Evolutionary conservation across 2,888 invertebrate species (phyloP).

Genomic region (Acrobasis suavella): DNA sequence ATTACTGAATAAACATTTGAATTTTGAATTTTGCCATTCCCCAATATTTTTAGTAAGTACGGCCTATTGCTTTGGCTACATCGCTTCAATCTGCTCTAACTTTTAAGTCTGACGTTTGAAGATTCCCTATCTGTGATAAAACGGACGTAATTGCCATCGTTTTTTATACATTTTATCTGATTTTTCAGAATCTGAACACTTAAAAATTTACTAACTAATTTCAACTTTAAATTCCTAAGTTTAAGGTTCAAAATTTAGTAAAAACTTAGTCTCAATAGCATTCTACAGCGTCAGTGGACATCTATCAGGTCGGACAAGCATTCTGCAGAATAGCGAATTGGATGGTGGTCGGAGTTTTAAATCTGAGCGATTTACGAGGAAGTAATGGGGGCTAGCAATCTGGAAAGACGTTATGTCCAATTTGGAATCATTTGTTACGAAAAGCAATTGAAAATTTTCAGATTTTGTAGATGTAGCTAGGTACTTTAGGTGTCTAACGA

Average conservation of each 20-base stretch:
- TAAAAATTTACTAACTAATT: constrained; percentile 32
- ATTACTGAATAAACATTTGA: no score
- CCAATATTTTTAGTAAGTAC: no score
- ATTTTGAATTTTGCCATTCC: no score
- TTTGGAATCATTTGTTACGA: constrained; percentile 26
- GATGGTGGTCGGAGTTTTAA: constrained; percentile 71
- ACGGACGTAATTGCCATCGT: constrained; percentile 72
- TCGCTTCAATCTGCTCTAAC: no score
- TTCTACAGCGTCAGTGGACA: constrained; percentile 56
- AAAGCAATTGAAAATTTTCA: constrained; percentile 12
- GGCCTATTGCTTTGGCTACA: no score
- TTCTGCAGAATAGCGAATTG: constrained; percentile 77
- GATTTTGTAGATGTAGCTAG: neutral
- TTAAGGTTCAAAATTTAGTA: constrained; percentile 37
- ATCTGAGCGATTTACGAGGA: constrained; percentile 72
- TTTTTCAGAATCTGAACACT: constrained; percentile 54
- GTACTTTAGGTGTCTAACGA: no score
- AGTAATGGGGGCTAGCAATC: constrained; percentile 68
- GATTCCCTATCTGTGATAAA: constrained; percentile 62
- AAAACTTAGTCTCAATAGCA: constrained; percentile 33
- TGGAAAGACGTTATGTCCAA: constrained; percentile 35
- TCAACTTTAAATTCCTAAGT: constrained; percentile 30
- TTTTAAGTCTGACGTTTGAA: constrained; percentile 51
- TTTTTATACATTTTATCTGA: constrained; percentile 78
- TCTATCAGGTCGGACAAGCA: constrained; percentile 78